These are phyloP conservation scores for Frankliniella intonsa DNA, from an alignment of 2,888 invertebrate species.

Conservation along the genomic window DNA sequence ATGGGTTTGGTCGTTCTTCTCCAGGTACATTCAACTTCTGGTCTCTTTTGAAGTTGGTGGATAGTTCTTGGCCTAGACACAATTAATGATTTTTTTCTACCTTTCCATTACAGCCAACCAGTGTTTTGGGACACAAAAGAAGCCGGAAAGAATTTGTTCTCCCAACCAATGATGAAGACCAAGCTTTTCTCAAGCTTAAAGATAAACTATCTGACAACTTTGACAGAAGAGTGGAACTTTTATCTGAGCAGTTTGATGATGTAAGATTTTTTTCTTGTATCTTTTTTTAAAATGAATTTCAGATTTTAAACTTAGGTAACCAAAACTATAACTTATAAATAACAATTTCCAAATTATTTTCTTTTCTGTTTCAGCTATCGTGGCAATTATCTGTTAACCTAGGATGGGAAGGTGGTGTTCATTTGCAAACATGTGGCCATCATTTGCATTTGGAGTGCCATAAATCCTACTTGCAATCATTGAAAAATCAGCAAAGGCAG, in stretches of 20 bases:
- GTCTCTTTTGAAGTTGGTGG: not conserved
- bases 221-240: constrained; percentile 69
- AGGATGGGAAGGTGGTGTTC: constrained; percentile 88
- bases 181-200: constrained; percentile 53
- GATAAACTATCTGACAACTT: constrained; percentile 70
- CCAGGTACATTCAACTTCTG: constrained; percentile 50
- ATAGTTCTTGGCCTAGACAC: not conserved
- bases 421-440: constrained; percentile 94
- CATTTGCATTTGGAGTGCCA: constrained; percentile 93
- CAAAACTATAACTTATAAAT: not conserved
- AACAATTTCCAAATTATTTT: not conserved
- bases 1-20: constrained; percentile 86
- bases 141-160: constrained; percentile 55
- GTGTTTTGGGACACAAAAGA: constrained; percentile 75
- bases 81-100: constrained; percentile 11
- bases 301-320: not conserved
- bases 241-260: constrained; percentile 70
- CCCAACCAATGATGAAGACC: constrained; percentile 63
- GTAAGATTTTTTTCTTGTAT: constrained; percentile 46
- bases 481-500: constrained; percentile 67
- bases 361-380: constrained; percentile 53
- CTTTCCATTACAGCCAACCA: constrained; percentile 60
- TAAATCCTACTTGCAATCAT: constrained; percentile 80
- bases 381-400: constrained; percentile 75
- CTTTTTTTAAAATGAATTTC: constrained; percentile 31